These are phyloP conservation scores for Papilio machaon DNA, from an alignment of 1,140 invertebrate species.

Conservation along the genomic window DNA sequence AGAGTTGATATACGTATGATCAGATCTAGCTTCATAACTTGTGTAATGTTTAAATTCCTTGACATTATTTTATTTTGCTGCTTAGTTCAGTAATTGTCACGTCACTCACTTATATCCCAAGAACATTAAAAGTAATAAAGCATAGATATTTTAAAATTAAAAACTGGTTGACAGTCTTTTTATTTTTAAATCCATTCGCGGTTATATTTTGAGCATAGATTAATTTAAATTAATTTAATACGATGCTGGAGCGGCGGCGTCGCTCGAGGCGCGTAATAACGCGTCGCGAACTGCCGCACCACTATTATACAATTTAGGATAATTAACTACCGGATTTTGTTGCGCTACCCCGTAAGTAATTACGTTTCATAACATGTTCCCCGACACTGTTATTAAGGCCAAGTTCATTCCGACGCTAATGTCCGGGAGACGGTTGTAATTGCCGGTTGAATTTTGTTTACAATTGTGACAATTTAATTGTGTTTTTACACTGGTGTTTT, in stretches of 20 bases:
- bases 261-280: conserved; percentile 58
- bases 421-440: conserved; percentile 62
- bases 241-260: conserved; percentile 29
- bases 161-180: background rate
- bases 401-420: conserved; percentile 59
- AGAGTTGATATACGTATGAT: no score
- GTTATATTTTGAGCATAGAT: conserved; percentile 24
- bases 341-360: conserved; percentile 62
- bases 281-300: conserved; percentile 59
- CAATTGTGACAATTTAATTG: conserved; percentile 43
- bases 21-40: no score
- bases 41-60: background rate
- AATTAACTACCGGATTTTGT: conserved; percentile 80
- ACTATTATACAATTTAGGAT: conserved; percentile 79
- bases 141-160: background rate
- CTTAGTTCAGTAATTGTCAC: background rate
- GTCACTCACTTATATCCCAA: no score
- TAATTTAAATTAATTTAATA: conserved; percentile 36
- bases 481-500: conserved; percentile 32
- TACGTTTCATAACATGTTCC: conserved; percentile 72
- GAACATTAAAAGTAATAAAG: background rate
- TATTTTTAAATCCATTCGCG: background rate
- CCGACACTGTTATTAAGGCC: conserved; percentile 66
- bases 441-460: conserved; percentile 63
- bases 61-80: background rate